Base-by-base conservation (phyloP, 2,797 vertebrate species). In the Esox masquinongy region DNA sequence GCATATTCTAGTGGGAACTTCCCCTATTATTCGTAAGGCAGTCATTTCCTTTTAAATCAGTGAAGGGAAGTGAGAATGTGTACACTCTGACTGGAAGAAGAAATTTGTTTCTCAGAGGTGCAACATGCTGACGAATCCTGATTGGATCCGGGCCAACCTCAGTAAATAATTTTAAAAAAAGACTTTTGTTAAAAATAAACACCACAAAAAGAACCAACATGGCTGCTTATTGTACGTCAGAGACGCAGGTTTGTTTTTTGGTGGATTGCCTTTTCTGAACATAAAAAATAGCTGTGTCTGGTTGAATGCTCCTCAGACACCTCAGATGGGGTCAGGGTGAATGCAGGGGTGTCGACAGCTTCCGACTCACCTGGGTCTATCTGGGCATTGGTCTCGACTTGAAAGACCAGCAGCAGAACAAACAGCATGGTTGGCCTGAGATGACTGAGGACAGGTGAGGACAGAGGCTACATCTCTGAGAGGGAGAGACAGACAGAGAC, bases 351-450 rank as follows among this genome's bases (percentile, higher is more conserved):
- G 34, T 34, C 36, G 50, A 50, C n/a, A 70, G 50, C 4, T 5
- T 11, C 69, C 24, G 47, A 47, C 63, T 86, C 89, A 97, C 96
- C 95, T 69, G 95, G 96, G 87, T 96, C 95, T 77, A 97, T 94
- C 92, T 97, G 95, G 7, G 94, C 80, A 12, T 84, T 81, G 79
- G 92, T 89, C 70, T 91, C 87, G 75, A 92, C 84, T 63, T 93
- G 93, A 87, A 96, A 86, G 81, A 94, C 84, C 91, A 97, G 93
- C 79, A 97, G 93, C 91, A 96, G 87, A 90, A 95, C 93, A 90
- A 96, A 91, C 92, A 95, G 95, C 95, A 96, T 97, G 91, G 90
- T 96, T 92, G 93, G 92, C 86, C 82, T 78, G 85, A 85, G 75
- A 87, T 89, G 89, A 91, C 90, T 80, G 85, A 81, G 78, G 75